phyloP scores from a whole-genome alignment of 64 coral and sea anemone genomes.

The Porites australiensis region DNA sequence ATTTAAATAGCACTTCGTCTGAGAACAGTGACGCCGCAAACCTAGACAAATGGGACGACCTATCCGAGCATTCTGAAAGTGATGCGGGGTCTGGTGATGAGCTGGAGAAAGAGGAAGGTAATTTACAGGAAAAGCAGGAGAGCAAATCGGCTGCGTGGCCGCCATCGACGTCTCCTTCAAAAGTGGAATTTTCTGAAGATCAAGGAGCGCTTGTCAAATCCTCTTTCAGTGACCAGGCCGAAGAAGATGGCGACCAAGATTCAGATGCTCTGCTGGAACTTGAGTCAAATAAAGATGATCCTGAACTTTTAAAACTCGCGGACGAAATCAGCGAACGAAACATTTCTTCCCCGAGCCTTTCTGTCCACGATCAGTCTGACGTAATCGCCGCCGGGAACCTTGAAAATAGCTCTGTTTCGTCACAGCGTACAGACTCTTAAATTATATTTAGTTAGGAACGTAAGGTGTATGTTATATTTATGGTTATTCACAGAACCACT shows the following conservation, averaged over 20 bases:
- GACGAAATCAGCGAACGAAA: slow-evolving; percentile 58
- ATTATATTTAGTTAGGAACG: neutral
- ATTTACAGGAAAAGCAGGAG: neutral
- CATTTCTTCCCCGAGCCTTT: neutral
- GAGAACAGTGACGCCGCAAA: slow-evolving; percentile 75
- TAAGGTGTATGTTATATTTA: no score
- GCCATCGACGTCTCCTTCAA: neutral
- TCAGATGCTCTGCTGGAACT: slow-evolving; percentile 8
- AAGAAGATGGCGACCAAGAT: slow-evolving; percentile 12
- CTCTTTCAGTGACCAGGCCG: neutral
- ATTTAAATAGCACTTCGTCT: slow-evolving; percentile 93
- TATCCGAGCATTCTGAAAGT: slow-evolving; percentile 52
- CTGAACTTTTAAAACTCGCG: slow-evolving; percentile 63
- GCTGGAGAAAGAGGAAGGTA: slow-evolving; percentile 2
- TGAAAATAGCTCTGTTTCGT: neutral
- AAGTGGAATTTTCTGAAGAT: slow-evolving; percentile 4
- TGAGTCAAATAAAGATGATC: slow-evolving; percentile 72
- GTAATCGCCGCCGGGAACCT: neutral
- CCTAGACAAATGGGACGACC: slow-evolving; percentile 68
- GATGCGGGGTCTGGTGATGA: neutral
- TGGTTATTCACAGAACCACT: no score
- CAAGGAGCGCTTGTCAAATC: neutral
- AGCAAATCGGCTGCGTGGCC: neutral
- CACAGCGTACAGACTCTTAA: neutral
- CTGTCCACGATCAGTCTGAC: neutral